phyloP scores from a whole-genome alignment of 1,140 invertebrate species.

The Drosophila elegans region DNA sequence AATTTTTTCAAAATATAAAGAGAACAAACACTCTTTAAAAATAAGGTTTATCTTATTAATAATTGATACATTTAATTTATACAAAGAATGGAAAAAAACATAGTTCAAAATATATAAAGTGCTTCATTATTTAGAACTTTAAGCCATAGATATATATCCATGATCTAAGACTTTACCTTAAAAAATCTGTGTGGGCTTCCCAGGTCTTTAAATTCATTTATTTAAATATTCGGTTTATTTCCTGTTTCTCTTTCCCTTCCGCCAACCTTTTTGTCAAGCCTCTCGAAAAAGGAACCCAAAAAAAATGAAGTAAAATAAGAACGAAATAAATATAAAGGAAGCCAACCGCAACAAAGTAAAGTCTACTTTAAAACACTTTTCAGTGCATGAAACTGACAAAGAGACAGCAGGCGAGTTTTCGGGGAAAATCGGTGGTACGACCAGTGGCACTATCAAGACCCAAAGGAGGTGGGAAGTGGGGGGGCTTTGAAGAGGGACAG shows the following conservation, averaged over 20 bases:
- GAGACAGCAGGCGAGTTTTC: slow-evolving; percentile 44
- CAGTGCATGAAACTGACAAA: slow-evolving; percentile 62
- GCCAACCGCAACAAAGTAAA: slow-evolving; percentile 67
- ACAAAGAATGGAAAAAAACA: no score
- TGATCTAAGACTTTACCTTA: background rate
- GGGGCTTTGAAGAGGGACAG: background rate
- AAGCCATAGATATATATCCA: no score
- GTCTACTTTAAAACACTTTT: slow-evolving; percentile 73
- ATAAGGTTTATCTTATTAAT: no score
- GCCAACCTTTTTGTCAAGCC: slow-evolving; percentile 37
- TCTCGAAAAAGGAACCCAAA: slow-evolving; percentile 34
- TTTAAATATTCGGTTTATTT: slow-evolving; percentile 41
- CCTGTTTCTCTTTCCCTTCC: background rate
- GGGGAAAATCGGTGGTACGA: background rate
- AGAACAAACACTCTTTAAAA: no score
- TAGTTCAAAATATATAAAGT: no score
- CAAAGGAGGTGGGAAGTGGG: background rate
- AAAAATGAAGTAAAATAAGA: slow-evolving; percentile 28
- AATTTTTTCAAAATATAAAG: no score
- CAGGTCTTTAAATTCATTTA: slow-evolving; percentile 40
- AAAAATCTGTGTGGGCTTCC: background rate
- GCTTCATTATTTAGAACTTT: no score
- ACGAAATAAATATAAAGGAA: slow-evolving; percentile 59
- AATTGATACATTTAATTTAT: no score
- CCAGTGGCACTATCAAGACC: slow-evolving; percentile 43